Conservation (phyloP, 1,140 invertebrate species). For the Lasioglossum albipes region DNA sequence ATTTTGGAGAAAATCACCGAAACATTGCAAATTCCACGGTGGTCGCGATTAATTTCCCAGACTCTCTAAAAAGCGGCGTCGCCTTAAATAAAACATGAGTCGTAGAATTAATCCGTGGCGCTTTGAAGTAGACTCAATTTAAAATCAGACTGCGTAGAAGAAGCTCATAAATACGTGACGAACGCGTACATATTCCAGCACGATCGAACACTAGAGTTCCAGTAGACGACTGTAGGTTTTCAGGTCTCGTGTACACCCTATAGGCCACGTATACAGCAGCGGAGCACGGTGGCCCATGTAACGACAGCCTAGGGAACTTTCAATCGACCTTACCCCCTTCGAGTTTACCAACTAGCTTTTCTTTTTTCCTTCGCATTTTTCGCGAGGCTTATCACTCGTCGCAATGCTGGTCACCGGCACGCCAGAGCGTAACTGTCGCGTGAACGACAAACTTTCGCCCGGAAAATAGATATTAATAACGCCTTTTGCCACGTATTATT, state of each 20-base stretch:
- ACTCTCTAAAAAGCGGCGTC: conserved; percentile 33
- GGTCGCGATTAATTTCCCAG: conserved; percentile 35
- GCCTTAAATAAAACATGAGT: conserved; percentile 60
- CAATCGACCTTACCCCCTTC: conserved; percentile 41
- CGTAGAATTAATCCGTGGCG: conserved; percentile 53
- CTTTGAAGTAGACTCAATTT: conserved; percentile 58
- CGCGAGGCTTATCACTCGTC: conserved; percentile 19
- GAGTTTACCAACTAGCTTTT: conserved; percentile 9
- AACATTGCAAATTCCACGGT: not conserved
- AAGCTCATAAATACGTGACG: conserved; percentile 63
- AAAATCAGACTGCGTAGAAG: conserved; percentile 55
- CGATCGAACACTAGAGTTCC: conserved; percentile 11
- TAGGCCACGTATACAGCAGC: not conserved
- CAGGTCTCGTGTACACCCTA: not conserved
- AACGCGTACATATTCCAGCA: conserved; percentile 19
- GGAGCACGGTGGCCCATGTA: conserved; percentile 36
- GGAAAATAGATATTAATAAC: conserved; percentile 45
- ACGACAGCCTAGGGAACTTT: conserved; percentile 60
- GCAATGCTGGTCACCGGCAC: not conserved
- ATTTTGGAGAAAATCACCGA: too few species aligned
- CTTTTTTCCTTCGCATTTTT: conserved; percentile 26
- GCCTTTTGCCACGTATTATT: conserved; percentile 36
- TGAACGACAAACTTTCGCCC: conserved; percentile 24
- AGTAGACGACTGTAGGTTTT: too few species aligned
- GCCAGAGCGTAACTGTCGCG: conserved; percentile 36